phyloP scores from a whole-genome alignment of 2,888 invertebrate genomes.

The Petrolisthes cinctipes region DNA sequence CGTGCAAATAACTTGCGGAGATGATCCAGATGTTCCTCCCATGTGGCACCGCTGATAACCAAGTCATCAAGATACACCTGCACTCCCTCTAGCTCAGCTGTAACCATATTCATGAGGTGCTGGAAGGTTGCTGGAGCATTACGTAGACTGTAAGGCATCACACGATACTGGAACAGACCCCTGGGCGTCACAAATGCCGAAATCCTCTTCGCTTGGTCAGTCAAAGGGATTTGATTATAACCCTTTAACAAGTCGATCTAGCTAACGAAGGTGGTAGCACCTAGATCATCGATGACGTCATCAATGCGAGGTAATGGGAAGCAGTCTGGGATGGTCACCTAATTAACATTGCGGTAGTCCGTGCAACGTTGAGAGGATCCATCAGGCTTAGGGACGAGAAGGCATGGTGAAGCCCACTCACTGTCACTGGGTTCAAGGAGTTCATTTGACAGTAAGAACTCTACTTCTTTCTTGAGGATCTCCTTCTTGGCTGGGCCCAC shows the following conservation, averaged over 20 bases:
- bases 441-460: no score
- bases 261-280: background rate
- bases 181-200: background rate
- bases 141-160: background rate
- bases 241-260: background rate
- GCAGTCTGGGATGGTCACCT: background rate
- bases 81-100: background rate
- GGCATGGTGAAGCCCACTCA: background rate
- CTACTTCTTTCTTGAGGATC: no score
- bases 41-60: background rate
- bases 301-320: background rate
- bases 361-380: background rate
- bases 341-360: background rate
- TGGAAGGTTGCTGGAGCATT: constrained; percentile 1
- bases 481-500: no score
- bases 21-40: background rate
- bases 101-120: background rate
- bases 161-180: background rate
- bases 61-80: background rate
- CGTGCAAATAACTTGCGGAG: background rate
- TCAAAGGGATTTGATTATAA: background rate
- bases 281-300: background rate
- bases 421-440: no score
- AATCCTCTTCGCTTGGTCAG: background rate
- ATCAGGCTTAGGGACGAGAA: background rate